These are phyloP conservation scores for Ficedula albicollis DNA, from an alignment of 2,797 vertebrate species.

Conservation along the genomic window DNA sequence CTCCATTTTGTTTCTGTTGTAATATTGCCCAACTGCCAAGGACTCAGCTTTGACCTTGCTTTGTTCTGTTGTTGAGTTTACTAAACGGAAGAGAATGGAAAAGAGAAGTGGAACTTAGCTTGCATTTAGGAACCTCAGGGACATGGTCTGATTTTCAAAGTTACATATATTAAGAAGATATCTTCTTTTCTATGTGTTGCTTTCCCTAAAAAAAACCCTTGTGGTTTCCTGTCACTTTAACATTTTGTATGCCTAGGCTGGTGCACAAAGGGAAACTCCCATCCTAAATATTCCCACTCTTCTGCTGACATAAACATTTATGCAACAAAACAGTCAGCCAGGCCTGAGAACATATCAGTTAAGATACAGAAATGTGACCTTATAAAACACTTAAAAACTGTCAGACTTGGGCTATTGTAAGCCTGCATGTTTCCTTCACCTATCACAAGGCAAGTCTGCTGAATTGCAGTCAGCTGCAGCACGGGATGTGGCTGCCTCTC, in stretches of 20 bases:
- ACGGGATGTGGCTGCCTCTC: not conserved
- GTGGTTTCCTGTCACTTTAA: not conserved
- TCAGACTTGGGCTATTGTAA: not conserved
- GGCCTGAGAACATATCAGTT: not conserved
- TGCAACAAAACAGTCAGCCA: not conserved
- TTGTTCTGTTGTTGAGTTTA: not conserved
- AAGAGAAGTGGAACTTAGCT: not conserved
- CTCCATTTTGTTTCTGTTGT: not conserved
- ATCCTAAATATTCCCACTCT: not conserved
- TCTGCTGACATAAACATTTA: not conserved
- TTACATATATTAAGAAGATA: not conserved
- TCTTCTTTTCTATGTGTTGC: not conserved
- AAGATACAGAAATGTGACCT: not conserved
- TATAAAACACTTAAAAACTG: not conserved
- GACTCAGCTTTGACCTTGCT: not conserved
- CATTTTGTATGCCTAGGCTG: not conserved
- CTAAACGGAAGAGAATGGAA: not conserved
- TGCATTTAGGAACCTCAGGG: not conserved
- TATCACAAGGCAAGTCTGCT: not conserved
- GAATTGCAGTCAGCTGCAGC: not conserved
- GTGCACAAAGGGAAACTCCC: not conserved
- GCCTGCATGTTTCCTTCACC: not conserved
- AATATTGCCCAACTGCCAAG: not conserved
- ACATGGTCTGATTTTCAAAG: not conserved
- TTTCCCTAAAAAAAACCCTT: accelerated